Percentiles rank a stretch among this genome's conserved stretches.
Conservation (phyloP, 2,113 vertebrate species). For the Sus scrofa region DNA sequence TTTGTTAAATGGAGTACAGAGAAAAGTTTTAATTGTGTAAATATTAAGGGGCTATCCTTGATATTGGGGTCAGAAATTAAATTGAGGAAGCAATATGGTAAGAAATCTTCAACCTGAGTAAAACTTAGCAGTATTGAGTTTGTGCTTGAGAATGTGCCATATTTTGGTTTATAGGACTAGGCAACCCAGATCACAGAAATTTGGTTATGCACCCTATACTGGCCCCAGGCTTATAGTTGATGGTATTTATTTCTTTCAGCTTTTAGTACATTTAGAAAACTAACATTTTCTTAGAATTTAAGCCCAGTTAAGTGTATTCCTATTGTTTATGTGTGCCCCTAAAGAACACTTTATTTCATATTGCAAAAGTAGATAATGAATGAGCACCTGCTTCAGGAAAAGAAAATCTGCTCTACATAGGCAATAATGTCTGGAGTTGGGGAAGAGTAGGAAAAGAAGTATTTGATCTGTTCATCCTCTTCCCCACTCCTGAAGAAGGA, state of each 20-base stretch:
- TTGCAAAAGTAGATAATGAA: not conserved
- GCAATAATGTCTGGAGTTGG: not conserved
- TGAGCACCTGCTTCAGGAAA: not conserved
- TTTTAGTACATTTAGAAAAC: not conserved
- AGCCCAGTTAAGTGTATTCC: not conserved
- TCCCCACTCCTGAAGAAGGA: no score
- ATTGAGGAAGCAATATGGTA: no score
- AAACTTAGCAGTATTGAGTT: not conserved
- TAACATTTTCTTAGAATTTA: not conserved
- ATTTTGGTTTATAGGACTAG: not conserved
- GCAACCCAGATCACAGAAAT: not conserved
- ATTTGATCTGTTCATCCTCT: not conserved
- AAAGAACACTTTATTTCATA: not conserved
- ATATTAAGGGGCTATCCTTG: not conserved
- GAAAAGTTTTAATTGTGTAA: not conserved
- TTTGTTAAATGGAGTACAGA: not conserved
- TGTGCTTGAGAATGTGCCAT: not conserved
- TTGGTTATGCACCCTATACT: not conserved
- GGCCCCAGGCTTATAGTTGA: not conserved
- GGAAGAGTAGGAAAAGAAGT: not conserved
- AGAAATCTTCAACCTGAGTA: not conserved
- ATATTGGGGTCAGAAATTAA: not conserved
- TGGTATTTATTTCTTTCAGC: not conserved
- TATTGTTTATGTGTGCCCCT: not conserved
- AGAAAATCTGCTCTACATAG: not conserved